Conservation (phyloP, 2,113 vertebrate species). For the Nothocercus nigrocapillus region DNA sequence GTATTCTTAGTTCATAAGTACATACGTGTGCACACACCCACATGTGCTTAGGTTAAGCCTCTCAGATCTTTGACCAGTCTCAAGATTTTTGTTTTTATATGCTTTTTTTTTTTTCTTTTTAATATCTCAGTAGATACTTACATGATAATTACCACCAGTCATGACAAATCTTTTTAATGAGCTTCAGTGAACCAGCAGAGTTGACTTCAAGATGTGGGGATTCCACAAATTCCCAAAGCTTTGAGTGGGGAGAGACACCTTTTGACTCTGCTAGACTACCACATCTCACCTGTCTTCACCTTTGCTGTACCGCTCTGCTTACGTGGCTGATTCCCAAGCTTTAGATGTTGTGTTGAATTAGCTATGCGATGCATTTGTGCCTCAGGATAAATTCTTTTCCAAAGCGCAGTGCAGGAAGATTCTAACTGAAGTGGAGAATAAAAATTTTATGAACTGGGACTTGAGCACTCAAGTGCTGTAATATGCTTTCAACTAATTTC, state of each 20-base stretch:
- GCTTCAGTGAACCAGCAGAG: not conserved
- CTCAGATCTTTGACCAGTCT: not conserved
- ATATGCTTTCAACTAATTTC: constrained; percentile 57
- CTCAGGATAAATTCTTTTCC: constrained; percentile 15
- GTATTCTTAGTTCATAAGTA: not conserved
- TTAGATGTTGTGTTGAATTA: constrained; percentile 29
- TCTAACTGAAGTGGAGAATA: constrained; percentile 46
- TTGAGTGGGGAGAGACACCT: not conserved
- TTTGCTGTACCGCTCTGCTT: not conserved
- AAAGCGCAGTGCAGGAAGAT: not conserved
- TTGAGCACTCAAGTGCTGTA: constrained; percentile 45
- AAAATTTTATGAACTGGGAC: constrained; percentile 63
- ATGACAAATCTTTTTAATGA: not conserved
- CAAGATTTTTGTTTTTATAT: not conserved
- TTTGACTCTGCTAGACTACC: fast-evolving
- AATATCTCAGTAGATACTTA: not conserved
- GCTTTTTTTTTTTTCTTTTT: not conserved
- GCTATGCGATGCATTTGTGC: not conserved
- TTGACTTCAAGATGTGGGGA: not conserved
- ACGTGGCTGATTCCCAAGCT: not conserved
- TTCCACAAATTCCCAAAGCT: not conserved
- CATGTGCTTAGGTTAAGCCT: not conserved
- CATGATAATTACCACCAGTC: not conserved
- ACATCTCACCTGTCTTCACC: not conserved
- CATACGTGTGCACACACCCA: not conserved